These are phyloP conservation scores for Cylindroiulus punctatus DNA, from an alignment of 2,888 invertebrate species.

Conservation along the genomic window DNA sequence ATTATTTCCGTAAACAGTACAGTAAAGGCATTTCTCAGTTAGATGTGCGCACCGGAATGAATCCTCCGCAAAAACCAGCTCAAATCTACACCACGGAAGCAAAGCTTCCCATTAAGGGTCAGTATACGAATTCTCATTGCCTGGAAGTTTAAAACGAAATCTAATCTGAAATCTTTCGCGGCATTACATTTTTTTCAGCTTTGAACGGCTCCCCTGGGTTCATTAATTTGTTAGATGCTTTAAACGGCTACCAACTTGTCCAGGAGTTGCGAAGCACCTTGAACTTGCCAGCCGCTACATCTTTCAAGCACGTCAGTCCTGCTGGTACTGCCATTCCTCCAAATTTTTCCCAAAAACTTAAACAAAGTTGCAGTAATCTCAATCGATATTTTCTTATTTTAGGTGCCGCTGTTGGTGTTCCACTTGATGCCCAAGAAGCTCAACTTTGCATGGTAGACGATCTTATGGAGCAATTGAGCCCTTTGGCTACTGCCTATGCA, in stretches of 20 bases:
- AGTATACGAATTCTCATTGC: not conserved
- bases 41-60: slow-evolving; percentile 92
- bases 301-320: slow-evolving; percentile 98
- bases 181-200: slow-evolving; percentile 70
- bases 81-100: slow-evolving; percentile 85
- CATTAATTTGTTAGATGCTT: slow-evolving; percentile 95
- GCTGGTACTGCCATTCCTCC: slow-evolving; percentile 71
- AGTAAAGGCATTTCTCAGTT: slow-evolving; percentile 81
- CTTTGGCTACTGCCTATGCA: slow-evolving; percentile 91
- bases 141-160: too few species aligned
- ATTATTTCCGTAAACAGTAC: slow-evolving; percentile 93
- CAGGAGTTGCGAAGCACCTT: slow-evolving; percentile 83
- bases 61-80: slow-evolving; percentile 97
- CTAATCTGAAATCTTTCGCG: too few species aligned
- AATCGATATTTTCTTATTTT: slow-evolving; percentile 66
- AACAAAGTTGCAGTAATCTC: not conserved
- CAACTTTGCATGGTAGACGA: slow-evolving; percentile 94
- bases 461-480: slow-evolving; percentile 76
- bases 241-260: slow-evolving; percentile 98
- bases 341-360: not conserved
- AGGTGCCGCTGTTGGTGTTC: slow-evolving; percentile 84
- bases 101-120: slow-evolving; percentile 80
- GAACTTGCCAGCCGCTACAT: slow-evolving; percentile 88
- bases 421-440: slow-evolving; percentile 79
- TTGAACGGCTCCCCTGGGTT: slow-evolving; percentile 96